Evolutionary conservation across 2,888 invertebrate species (phyloP), one percentile per base, ranked within the genome.

Genomic region (Drosophila seclusa): DNA sequence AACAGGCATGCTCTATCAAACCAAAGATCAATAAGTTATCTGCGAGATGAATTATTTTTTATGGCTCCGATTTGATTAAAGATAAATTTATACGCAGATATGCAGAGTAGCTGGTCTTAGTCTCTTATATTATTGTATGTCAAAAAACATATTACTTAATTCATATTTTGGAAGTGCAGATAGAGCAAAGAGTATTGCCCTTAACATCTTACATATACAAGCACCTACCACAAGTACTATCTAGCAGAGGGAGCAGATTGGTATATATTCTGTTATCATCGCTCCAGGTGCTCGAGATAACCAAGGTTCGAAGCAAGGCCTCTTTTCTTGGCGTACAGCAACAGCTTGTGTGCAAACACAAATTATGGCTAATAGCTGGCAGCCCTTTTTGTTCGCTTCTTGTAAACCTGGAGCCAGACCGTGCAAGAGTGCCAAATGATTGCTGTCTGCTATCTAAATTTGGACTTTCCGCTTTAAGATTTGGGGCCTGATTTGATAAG

Each of bases 301-400:
- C 1, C n/a, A 38, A 29, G 8, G 18, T 27, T n/a, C 29, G 38
- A 55, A 38, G 55, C 55, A 55, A 55, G 55, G 55, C 55, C 55
- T n/a, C 29, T 55, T 55, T 38, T 38, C 18, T 38, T 38, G 24
- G 16, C 4, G 45, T 24, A 8, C 16, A 29, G 27, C 27, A 27
- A 7, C 18, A 24, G 55, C 13, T n/a, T 13, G 34, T 24, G 55
- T 38, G 55, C 38, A 55, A 55, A 55, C 29, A 55, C n/a, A n/a
- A 29, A 38, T 55, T 29, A 55, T 55, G n/a, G 38, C 55, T 55
- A 55, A 55, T 38, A 55, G 38, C 55, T 45, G 24, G 45, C 16
- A 45, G 45, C 45, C 38, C 55, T 54, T 32, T 54, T 27, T 18
- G 6, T n/a, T 7, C 13, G 13, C 16, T 55, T 55, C 55, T 55